A percentile compares a stretch with the other conserved stretches of the same genome.
Conservation (phyloP, 2,113 vertebrate species). For the Cricetomys ansorgei region DNA sequence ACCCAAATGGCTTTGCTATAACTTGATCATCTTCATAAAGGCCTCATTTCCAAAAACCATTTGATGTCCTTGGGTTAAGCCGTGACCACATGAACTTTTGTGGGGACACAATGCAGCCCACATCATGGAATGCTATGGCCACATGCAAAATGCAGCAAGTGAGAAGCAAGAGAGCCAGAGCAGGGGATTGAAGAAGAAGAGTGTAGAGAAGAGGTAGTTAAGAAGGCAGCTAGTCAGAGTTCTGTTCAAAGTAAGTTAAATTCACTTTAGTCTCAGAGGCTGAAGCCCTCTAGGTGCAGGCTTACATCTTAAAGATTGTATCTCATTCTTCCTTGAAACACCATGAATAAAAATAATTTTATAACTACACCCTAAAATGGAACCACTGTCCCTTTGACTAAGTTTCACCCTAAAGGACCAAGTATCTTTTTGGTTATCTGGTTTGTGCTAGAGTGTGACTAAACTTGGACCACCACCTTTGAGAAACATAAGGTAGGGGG, state of each 20-base stretch:
- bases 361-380: background rate
- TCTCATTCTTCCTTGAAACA: too few species aligned
- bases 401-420: background rate
- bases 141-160: background rate
- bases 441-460: background rate
- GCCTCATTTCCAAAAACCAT: background rate
- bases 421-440: background rate
- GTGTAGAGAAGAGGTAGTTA: too few species aligned
- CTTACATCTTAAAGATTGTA: too few species aligned
- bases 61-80: background rate
- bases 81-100: background rate
- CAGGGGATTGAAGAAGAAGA: too few species aligned
- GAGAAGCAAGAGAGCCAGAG: too few species aligned
- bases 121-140: background rate
- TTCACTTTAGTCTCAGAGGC: too few species aligned
- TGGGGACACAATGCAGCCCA: accelerated
- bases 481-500: background rate
- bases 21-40: background rate
- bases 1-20: background rate
- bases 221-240: too few species aligned
- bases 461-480: background rate
- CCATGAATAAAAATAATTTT: too few species aligned
- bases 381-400: background rate
- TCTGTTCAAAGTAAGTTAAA: too few species aligned
- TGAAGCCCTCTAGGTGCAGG: too few species aligned